phyloP scores from a whole-genome alignment of 2,113 vertebrate genomes.

The Prunella himalayana region DNA sequence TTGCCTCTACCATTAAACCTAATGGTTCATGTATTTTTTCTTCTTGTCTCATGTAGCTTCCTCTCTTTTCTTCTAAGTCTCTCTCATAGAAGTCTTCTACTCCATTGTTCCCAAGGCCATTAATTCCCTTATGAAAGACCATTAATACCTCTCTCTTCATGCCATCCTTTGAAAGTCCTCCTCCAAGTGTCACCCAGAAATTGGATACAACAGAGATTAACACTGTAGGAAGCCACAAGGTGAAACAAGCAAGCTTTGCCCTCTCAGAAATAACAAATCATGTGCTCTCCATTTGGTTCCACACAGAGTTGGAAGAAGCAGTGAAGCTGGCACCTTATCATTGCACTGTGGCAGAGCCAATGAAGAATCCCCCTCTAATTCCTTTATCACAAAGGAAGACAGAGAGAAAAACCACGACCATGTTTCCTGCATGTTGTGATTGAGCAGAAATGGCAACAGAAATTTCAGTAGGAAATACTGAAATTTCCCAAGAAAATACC shows the following conservation, averaged over 20 bases:
- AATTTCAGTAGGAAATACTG: background rate
- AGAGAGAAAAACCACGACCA: background rate
- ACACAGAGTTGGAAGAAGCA: slow-evolving; percentile 8
- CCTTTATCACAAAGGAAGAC: background rate
- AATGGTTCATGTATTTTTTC: background rate
- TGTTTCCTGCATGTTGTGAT: background rate
- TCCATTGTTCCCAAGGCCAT: background rate
- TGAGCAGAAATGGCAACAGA: background rate
- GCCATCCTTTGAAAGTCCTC: background rate
- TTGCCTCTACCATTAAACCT: background rate
- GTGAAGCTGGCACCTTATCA: background rate
- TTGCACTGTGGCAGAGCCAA: background rate
- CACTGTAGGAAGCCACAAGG: background rate
- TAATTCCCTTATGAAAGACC: background rate
- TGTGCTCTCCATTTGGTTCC: background rate
- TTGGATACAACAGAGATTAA: background rate
- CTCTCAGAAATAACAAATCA: background rate
- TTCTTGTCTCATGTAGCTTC: background rate
- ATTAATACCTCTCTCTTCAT: background rate
- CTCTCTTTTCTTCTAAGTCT: background rate
- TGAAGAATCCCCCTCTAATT: background rate
- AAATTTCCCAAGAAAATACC: background rate
- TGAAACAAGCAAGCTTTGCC: background rate
- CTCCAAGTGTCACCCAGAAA: background rate
- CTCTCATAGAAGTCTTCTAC: background rate